Percentiles rank a stretch among this genome's conserved stretches.
These are phyloP conservation scores for Coptodon bakossiorum DNA, from an alignment of 2,113 vertebrate genomes.

Conservation along the genomic window DNA sequence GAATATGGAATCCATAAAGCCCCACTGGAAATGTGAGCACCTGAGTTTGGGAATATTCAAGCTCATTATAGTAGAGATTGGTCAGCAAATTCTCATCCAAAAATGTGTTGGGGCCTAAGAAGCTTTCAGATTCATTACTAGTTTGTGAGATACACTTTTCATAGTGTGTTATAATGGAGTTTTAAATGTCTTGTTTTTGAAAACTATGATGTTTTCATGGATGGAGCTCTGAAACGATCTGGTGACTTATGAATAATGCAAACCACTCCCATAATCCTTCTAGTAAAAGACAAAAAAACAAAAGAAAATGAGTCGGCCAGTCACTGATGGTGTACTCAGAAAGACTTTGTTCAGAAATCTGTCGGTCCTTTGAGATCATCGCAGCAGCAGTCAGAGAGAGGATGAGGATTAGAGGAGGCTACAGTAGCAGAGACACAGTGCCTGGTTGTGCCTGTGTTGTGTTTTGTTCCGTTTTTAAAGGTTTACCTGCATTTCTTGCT, in stretches of 20 bases:
- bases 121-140: not conserved
- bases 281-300: not conserved
- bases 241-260: not conserved
- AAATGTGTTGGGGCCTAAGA: not conserved
- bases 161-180: not conserved
- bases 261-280: not conserved
- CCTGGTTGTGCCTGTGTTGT: not conserved
- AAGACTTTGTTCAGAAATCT: conserved; percentile 12
- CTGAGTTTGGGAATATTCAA: not conserved
- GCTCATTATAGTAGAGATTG: not conserved
- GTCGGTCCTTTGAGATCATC: conserved; percentile 8
- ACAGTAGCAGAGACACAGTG: not conserved
- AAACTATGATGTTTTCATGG: not conserved
- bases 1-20: not conserved
- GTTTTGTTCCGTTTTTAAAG: not conserved
- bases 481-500: not conserved
- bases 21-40: not conserved
- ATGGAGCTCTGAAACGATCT: not conserved
- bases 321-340: not conserved
- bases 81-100: not conserved
- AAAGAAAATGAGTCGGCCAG: not conserved
- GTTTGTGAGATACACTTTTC: not conserved
- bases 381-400: not conserved
- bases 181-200: not conserved
- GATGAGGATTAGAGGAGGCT: not conserved